These are phyloP conservation scores for Coptotermes formosanus DNA, from an alignment of 1,140 invertebrate species.

Conservation along the genomic window DNA sequence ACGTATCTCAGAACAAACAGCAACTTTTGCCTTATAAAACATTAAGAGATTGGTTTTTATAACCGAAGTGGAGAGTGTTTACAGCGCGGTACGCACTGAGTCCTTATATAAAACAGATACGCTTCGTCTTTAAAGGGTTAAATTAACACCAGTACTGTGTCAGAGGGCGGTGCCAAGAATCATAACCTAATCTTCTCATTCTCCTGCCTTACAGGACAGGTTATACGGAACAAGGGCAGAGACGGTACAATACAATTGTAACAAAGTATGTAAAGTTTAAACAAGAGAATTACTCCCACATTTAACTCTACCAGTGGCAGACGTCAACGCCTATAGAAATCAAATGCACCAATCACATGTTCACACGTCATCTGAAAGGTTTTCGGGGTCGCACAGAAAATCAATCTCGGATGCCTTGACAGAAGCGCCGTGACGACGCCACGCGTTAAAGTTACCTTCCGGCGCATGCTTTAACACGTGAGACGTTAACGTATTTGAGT, in stretches of 20 bases:
- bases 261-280: background rate
- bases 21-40: too few species aligned
- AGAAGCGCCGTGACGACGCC: background rate
- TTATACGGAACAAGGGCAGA: background rate
- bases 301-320: background rate
- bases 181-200: too few species aligned
- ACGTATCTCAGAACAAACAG: too few species aligned
- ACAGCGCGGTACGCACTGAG: too few species aligned
- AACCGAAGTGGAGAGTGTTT: too few species aligned
- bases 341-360: background rate
- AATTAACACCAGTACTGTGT: too few species aligned
- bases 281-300: background rate
- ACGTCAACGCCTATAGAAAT: background rate
- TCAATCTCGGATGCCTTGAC: background rate
- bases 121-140: too few species aligned
- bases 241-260: background rate
- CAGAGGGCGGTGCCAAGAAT: too few species aligned
- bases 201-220: too few species aligned
- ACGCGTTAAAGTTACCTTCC: background rate
- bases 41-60: too few species aligned
- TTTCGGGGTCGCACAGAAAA: background rate
- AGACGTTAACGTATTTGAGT: background rate
- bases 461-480: background rate
- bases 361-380: slow-evolving; percentile 5
- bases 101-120: too few species aligned